Conservation (phyloP, 2,797 vertebrate species). For the Anabacerthia variegaticeps region DNA sequence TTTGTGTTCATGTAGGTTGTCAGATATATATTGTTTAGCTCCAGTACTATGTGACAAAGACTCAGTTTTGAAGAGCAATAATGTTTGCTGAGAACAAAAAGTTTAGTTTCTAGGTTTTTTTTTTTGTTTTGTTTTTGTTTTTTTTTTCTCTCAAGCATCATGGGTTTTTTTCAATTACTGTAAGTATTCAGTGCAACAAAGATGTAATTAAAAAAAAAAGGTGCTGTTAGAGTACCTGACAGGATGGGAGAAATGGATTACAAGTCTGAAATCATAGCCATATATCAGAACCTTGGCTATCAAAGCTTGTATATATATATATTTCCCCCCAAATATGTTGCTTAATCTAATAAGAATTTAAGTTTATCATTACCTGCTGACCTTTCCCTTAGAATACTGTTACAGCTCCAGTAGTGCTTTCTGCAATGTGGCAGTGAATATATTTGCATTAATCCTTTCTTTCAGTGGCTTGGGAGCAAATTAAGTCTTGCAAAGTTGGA, state of each 20-base stretch:
- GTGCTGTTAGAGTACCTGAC: not conserved
- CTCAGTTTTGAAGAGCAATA: not conserved
- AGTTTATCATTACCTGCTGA: not conserved
- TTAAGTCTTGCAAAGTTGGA: not conserved
- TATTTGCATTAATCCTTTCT: not conserved
- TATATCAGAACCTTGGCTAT: not conserved
- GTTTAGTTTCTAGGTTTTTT: not conserved
- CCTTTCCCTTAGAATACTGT: not conserved
- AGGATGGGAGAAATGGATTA: not conserved
- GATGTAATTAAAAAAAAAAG: not conserved
- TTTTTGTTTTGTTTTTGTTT: too few species aligned
- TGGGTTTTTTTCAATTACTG: not conserved
- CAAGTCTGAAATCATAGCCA: not conserved
- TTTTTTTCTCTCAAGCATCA: not conserved
- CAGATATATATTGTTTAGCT: not conserved
- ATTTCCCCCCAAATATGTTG: not conserved
- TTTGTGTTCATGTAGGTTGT: not conserved
- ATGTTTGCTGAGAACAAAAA: not conserved
- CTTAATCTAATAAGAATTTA: not conserved
- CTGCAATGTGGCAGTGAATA: not conserved
- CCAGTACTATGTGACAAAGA: not conserved
- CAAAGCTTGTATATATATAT: not conserved
- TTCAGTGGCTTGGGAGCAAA: not conserved
- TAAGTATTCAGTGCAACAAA: not conserved
- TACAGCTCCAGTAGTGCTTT: not conserved